Conservation (phyloP, 30 jellyfish, hydroid and myxozoan species). For the Hydractinia symbiolongicarpus region DNA sequence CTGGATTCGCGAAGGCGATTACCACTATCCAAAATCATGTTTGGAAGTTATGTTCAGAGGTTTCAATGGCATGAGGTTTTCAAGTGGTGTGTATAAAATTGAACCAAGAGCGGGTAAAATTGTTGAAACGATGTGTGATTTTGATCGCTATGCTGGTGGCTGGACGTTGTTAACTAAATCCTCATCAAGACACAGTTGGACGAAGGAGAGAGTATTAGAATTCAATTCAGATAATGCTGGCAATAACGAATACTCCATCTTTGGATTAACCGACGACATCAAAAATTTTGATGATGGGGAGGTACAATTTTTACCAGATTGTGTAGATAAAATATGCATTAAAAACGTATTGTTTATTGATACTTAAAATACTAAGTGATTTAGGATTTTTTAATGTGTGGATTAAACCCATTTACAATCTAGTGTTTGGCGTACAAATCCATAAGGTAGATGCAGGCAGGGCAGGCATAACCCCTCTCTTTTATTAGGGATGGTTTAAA, state of each 20-base stretch:
- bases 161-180: constrained; percentile 60
- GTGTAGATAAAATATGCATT: no score
- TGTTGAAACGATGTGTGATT: constrained; percentile 57
- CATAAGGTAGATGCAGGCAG: no score
- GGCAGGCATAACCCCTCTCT: no score
- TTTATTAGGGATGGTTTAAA: no score
- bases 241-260: constrained; percentile 40
- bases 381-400: no score
- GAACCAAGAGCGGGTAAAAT: constrained; percentile 9
- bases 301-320: constrained; percentile 35
- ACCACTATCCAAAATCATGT: constrained; percentile 48
- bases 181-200: constrained; percentile 36
- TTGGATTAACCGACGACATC: constrained; percentile 31
- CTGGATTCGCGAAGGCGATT: constrained; percentile 66
- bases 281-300: constrained; percentile 34
- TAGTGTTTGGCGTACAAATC: no score
- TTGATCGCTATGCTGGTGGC: constrained; percentile 72
- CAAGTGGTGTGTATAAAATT: constrained; percentile 45
- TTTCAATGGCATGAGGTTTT: neutral
- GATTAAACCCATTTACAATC: no score
- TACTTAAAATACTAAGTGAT: no score
- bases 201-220: constrained; percentile 12
- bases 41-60: constrained; percentile 39
- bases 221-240: constrained; percentile 26
- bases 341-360: no score